Evolutionary conservation across 2,888 invertebrate genomes (phyloP).

Genomic region (Melieria omissa): DNA sequence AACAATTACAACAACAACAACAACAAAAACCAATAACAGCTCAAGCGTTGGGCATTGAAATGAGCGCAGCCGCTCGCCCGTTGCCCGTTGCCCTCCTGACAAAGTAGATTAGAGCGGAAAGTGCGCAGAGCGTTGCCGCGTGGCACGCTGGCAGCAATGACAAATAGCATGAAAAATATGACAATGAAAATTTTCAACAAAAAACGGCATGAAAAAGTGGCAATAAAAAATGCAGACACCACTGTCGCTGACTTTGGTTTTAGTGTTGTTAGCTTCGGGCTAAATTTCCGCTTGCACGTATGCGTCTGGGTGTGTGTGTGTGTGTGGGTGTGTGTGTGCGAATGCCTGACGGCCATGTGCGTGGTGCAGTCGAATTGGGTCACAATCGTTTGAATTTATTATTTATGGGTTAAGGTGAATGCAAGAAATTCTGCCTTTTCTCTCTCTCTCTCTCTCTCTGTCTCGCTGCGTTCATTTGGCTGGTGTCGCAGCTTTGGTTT

Average conservation of each 20-base stretch:
- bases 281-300: background rate
- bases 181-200: background rate
- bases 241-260: background rate
- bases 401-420: conserved; percentile 34
- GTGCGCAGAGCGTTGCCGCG: background rate
- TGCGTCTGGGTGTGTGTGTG: conserved; percentile 1
- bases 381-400: conserved; percentile 22
- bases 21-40: background rate
- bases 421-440: background rate
- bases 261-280: background rate
- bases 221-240: no score
- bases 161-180: conserved; percentile 6
- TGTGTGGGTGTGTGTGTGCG: background rate
- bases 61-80: background rate
- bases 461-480: background rate
- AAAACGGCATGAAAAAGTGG: no score
- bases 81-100: background rate
- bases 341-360: conserved; percentile 1
- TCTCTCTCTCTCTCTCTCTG: background rate
- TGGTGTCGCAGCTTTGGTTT: background rate
- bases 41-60: background rate
- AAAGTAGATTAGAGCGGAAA: background rate
- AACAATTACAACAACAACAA: background rate
- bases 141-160: background rate
- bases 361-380: conserved; percentile 13